Evolutionary conservation across 2,888 invertebrate genomes (phyloP).

Genomic region (Acrobasis suavella): DNA sequence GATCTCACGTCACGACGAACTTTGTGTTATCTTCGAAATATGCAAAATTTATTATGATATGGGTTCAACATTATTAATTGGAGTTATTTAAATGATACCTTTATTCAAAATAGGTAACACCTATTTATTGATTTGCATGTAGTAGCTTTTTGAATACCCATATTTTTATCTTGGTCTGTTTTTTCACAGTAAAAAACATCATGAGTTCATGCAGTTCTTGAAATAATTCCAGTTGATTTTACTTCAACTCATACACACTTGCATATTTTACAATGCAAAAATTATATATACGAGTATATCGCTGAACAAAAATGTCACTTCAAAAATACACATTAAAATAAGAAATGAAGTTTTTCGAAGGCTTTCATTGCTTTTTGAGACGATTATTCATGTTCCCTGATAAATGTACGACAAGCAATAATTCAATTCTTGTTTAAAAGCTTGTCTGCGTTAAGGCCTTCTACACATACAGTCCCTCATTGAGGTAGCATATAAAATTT

Average conservation of each 20-base stretch:
- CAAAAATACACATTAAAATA: constrained; percentile 74
- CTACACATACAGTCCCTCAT: constrained; percentile 46
- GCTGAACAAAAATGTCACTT: constrained; percentile 37
- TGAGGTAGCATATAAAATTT: constrained; percentile 55
- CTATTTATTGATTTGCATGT: too few species aligned
- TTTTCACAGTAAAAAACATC: too few species aligned
- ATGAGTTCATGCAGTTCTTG: not conserved
- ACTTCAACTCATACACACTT: not conserved
- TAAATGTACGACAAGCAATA: constrained; percentile 76
- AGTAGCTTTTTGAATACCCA: too few species aligned
- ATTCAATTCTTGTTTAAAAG: constrained; percentile 74
- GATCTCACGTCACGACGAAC: constrained; percentile 32
- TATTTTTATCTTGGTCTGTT: too few species aligned
- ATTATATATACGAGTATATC: too few species aligned
- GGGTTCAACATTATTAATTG: not conserved
- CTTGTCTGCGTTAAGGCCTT: constrained; percentile 57
- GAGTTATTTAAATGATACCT: not conserved
- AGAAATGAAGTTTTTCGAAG: constrained; percentile 76
- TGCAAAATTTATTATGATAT: not conserved
- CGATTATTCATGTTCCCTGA: constrained; percentile 74
- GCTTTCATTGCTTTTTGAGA: constrained; percentile 68
- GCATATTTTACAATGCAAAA: constrained; percentile 4
- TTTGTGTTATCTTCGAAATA: constrained; percentile 19
- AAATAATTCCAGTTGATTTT: not conserved
- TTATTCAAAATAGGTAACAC: not conserved